Conservation (phyloP, 2,113 vertebrate genomes). For the Pungitius pungitius region DNA sequence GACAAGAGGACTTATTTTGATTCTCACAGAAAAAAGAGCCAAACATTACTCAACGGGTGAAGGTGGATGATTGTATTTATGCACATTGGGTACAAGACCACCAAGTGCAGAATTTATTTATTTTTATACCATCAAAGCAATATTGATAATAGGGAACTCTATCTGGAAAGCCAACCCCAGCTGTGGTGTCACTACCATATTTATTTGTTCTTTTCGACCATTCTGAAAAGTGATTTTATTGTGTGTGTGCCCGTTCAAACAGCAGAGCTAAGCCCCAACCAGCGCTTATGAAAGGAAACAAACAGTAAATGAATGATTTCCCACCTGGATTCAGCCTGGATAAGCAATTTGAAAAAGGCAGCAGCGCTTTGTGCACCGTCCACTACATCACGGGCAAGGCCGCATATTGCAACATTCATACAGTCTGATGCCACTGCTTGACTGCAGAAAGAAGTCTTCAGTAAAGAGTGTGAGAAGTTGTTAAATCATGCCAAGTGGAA, state of each 20-base stretch:
- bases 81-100: slow-evolving; percentile 19
- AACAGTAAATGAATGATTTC: slow-evolving; percentile 73
- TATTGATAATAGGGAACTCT: slow-evolving; percentile 44
- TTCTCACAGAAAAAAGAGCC: slow-evolving; percentile 15
- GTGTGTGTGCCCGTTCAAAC: slow-evolving; percentile 46
- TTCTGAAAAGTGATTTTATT: slow-evolving; percentile 54
- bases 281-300: slow-evolving; percentile 72
- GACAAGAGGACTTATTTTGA: slow-evolving; percentile 41
- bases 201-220: slow-evolving; percentile 57
- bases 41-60: slow-evolving; percentile 35
- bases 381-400: slow-evolving; percentile 66
- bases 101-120: slow-evolving; percentile 16
- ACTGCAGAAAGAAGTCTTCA: neutral
- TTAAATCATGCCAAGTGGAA: slow-evolving; percentile 50
- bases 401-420: slow-evolving; percentile 51
- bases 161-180: slow-evolving; percentile 27
- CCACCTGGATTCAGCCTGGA: slow-evolving; percentile 73
- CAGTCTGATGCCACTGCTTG: slow-evolving; percentile 41
- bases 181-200: slow-evolving; percentile 21
- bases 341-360: slow-evolving; percentile 71
- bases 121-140: neutral
- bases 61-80: slow-evolving; percentile 38
- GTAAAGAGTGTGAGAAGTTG: slow-evolving; percentile 43
- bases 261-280: slow-evolving; percentile 55
- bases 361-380: slow-evolving; percentile 57